Evolutionary conservation across 2,113 vertebrate genomes (phyloP).

Genomic region (Gnathonemus echidnorhynchus): DNA sequence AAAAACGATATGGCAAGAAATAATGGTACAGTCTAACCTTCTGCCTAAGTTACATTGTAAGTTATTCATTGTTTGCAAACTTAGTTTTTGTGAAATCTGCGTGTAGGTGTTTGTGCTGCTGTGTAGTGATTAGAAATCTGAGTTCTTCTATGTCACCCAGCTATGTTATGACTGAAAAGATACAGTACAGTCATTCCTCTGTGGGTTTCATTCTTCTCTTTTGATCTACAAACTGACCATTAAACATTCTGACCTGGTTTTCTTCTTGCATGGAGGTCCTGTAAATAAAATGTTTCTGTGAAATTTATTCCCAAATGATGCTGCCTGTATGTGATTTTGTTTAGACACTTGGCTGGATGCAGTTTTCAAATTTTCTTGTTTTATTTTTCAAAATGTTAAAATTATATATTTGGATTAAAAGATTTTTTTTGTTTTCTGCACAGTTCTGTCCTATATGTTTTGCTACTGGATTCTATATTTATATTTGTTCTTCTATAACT

Average conservation of each 20-base stretch:
- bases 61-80: background rate
- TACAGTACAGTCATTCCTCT: background rate
- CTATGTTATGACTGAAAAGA: background rate
- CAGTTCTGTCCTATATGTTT: background rate
- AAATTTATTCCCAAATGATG: background rate
- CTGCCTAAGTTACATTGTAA: background rate
- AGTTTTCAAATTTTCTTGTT: background rate
- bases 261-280: background rate
- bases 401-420: background rate
- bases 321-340: background rate
- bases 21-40: background rate
- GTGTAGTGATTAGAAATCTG: background rate
- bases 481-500: background rate
- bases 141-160: background rate
- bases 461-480: background rate
- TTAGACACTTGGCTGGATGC: background rate
- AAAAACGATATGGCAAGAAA: background rate
- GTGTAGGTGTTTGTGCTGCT: background rate
- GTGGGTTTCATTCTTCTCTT: background rate
- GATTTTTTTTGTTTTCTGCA: background rate
- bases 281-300: background rate
- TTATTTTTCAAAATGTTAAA: background rate
- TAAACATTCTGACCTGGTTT: background rate
- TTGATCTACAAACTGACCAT: background rate
- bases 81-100: background rate